Evolutionary conservation across 1,140 invertebrate genomes (phyloP), one percentile per base, ranked within the genome.

Genomic region (Drosophila navojoa): DNA sequence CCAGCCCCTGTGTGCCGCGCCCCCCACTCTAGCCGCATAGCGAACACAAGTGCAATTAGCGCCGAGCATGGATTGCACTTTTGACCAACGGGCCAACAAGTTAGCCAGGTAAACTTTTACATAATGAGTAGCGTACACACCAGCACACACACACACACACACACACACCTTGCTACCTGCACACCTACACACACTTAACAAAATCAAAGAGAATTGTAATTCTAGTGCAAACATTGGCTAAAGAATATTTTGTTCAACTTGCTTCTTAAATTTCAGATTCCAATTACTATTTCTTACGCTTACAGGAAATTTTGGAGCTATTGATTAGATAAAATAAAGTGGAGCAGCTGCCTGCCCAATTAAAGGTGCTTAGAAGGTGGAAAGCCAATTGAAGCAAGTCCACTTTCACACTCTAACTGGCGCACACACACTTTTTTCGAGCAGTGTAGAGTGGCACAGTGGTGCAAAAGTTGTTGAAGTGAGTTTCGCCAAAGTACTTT

Each of bases 1-100:
- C 2, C 5, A 3, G 15, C 45, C 1, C 16, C 7, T n/a, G 1
- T n/a, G 5, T 44, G 4, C 42, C 42, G 1, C 11, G 6, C 32
- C 25, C 35, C 49, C 42, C 47, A 54, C 49, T 29, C 1, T 9
- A 38, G 50, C 50, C 60, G 10, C 25, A 66, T 58, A 54, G 44
- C 71, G 22, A 42, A 29, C 57, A 59, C 15, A 53, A 79, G 67
- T 81, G 81, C 81, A 85, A 85, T 85, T 85, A 86, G 81, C 71
- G 74, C 62, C 47, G 45, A 40, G 40, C 44, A 70, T 42, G 59
- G 29, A 63, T 62, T 81, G 78, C 82, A 81, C 68, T 85, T 81
- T 64, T 81, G 81, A 78, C 78, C 79, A 77, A 40, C 49, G 38
- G 22, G 44, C 59, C 68, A 72, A 60, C 49, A 54, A 54, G 70